Conservation (phyloP, 2,113 vertebrate genomes). For the Archocentrus centrarchus region DNA sequence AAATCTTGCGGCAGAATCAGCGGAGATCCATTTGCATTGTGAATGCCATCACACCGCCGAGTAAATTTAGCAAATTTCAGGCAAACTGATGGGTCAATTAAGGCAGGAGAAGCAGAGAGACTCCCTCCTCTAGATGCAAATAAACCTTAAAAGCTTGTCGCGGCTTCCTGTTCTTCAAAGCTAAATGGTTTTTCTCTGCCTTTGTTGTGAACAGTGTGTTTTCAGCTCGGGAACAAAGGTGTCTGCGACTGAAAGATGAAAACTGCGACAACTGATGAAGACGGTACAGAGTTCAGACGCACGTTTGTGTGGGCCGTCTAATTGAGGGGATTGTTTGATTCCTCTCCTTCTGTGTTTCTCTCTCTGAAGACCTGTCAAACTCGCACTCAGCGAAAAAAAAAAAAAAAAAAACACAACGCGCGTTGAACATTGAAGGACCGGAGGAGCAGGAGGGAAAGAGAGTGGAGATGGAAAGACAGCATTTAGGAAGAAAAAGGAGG, state of each 20-base stretch:
- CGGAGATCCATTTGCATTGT: slow-evolving; percentile 35
- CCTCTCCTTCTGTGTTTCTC: slow-evolving; percentile 51
- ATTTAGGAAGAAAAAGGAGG: slow-evolving; percentile 60
- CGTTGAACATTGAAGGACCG: slow-evolving; percentile 38
- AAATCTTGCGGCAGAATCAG: slow-evolving; percentile 13
- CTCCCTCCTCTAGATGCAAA: slow-evolving; percentile 68
- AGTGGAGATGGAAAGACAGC: slow-evolving; percentile 59
- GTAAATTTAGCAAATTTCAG: slow-evolving; percentile 47
- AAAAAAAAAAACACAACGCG: slow-evolving; percentile 23
- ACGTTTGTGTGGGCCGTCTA: slow-evolving; percentile 71
- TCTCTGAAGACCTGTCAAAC: slow-evolving; percentile 74
- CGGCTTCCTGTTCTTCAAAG: slow-evolving; percentile 71
- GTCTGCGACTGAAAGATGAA: slow-evolving; percentile 67
- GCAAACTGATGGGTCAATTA: slow-evolving; percentile 68
- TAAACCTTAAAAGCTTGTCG: slow-evolving; percentile 71
- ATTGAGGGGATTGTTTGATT: slow-evolving; percentile 78
- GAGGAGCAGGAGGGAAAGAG: slow-evolving; percentile 28
- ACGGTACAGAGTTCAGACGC: slow-evolving; percentile 66
- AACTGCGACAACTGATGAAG: slow-evolving; percentile 71
- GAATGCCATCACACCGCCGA: slow-evolving; percentile 25
- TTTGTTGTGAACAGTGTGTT: slow-evolving; percentile 75
- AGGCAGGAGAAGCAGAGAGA: slow-evolving; percentile 37
- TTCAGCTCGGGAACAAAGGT: slow-evolving; percentile 73
- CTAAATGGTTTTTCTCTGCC: slow-evolving; percentile 67
- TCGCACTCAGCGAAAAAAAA: slow-evolving; percentile 51